Base-by-base conservation (phyloP, 2,888 invertebrate species). In the Zygothrica quintamaculata region DNA sequence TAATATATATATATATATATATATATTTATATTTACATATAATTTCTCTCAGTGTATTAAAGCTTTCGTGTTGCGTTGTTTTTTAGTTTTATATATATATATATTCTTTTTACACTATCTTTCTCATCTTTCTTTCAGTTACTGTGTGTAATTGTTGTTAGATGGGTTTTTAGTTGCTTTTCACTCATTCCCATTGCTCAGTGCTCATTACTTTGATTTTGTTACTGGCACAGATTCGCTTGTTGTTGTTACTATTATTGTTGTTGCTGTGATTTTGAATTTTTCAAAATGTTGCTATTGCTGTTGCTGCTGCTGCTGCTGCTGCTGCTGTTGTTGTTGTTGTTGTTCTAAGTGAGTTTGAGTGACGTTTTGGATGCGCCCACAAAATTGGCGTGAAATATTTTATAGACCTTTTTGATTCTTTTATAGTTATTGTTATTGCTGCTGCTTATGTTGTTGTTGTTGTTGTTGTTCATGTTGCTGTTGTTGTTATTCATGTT, bases 331-430 rank as follows among this genome's bases (percentile, higher is more conserved):
- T 51, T 46, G 57, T 36, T 62, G 57, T 42, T 56, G 51, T 34
- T 59, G 47, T 39, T 11, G 11, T 34, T 22, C 51, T 13, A 22
- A 11, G 42, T 11, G 29, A 47, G 5, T 37, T 62, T 68, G 64
- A 65, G 56, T 68, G 61, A 69, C 68, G 57, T 60, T 64, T 66
- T 31, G 52, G 74, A 74, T 56, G 71, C 74, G 58, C 62, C 69
- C 12, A 33, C 48, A 37, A 76, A 86, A 81, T 80, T 81, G 82
- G 86, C 86, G 67, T 82, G 66, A 85, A 82, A 82, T 74, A 65
- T 84, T 81, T 81, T 58, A 75, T 78, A 46, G 67, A 57, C 16
- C 73, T 66, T 77, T 26, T 58, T 59, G 56, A 60, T 55, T 62
- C 56, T 74, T 64, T 77, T 77, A 66, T 74, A 84, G 73, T 76